Evolutionary conservation across 2,113 vertebrate genomes (phyloP), one percentile per base, ranked within the genome.

Genomic region (Monarcha castaneiventris): DNA sequence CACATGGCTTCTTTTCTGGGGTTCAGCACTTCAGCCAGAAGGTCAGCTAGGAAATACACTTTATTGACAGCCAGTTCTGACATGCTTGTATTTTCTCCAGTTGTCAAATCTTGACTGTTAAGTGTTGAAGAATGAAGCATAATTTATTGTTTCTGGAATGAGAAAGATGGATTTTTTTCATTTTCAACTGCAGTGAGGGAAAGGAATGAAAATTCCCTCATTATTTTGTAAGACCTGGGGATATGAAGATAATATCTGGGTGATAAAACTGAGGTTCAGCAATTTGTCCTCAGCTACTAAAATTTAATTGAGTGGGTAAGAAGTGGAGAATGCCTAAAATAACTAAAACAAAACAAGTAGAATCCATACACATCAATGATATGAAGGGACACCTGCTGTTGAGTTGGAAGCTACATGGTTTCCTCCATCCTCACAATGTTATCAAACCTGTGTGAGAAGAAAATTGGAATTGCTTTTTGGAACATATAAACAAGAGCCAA

Each of bases 201-300:
- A 82, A 43, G 7, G 9, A 94, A 80, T 72, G 43, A 63, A 74
- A 76, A 68, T 33, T 63, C 54, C 48, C 17, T 62, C 7, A 2
- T 49, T 67, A 58, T 83, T 85, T 63, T 72, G 8, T 61, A 72
- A 64, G 37, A 66, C 71, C 43, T 2, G 20, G 26, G 87, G 84
- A 73, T 83, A 75, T 12, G 29, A 79, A 91, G 78, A 89, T 93
- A 89, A 48, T 69, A 89, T 82, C 87, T 94, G 54, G 17, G 22
- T 85, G 71, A 64, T 91, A 91, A 90, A 92, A 77, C 22, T 72
- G 79, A 90, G 80, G 68, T 71, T 90, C 59, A 77, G 54, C 64
- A 94, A 89, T 95, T 94, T 93, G 86, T 86, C 49, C n/a, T 86
- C 16, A 23, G 46, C 68, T 86, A 37, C 43, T 86, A 46, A 76